Conservation (phyloP, 2,888 invertebrate genomes). For the Parascotia fuliginaria region DNA sequence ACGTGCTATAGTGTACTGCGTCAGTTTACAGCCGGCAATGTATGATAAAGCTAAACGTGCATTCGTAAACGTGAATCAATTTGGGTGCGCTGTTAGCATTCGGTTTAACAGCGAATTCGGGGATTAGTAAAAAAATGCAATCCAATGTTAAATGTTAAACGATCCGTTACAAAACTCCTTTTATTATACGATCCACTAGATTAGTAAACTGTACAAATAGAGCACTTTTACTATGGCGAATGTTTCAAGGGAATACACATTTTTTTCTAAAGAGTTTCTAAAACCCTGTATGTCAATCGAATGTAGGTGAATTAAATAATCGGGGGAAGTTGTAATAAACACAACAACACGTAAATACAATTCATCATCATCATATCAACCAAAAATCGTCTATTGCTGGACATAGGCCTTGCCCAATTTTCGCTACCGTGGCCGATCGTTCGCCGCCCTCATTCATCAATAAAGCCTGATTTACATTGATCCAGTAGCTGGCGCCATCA, state of each 20-base stretch:
- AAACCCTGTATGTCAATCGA: not conserved
- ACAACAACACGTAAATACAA: no score
- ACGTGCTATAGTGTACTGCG: slow-evolving; percentile 45
- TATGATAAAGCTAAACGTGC: slow-evolving; percentile 33
- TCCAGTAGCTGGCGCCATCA: no score
- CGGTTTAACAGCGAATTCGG: slow-evolving; percentile 33
- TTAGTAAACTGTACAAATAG: slow-evolving; percentile 4
- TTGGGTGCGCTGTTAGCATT: slow-evolving; percentile 28
- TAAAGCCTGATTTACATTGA: no score
- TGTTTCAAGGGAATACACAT: not conserved
- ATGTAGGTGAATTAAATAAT: no score
- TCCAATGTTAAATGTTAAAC: slow-evolving; percentile 28
- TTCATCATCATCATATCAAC: no score
- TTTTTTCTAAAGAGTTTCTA: not conserved
- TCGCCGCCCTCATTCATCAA: no score
- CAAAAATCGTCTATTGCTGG: no score
- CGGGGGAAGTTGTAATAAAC: no score
- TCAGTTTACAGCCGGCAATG: slow-evolving; percentile 52
- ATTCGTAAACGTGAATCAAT: slow-evolving; percentile 26
- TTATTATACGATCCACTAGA: slow-evolving; percentile 12
- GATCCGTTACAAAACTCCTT: slow-evolving; percentile 29
- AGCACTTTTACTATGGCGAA: not conserved
- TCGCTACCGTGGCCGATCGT: no score
- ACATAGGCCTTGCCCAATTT: no score
- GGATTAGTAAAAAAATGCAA: slow-evolving; percentile 30